Conservation (phyloP, 2,888 invertebrate genomes). For the Melikaiella ostensackeni region DNA sequence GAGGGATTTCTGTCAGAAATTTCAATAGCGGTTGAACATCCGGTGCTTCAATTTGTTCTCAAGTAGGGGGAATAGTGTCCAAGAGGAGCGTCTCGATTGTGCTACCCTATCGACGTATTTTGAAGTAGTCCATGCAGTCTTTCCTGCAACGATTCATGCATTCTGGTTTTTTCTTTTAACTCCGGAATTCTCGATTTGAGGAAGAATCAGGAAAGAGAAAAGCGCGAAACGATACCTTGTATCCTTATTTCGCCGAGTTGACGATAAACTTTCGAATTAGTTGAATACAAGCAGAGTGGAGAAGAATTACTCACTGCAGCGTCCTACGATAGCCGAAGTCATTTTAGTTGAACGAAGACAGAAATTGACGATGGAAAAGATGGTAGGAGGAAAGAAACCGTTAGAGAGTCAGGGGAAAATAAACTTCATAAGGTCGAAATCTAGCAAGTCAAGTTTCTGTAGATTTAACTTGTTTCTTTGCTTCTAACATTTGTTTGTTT, state of each 20-base stretch:
- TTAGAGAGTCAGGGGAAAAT: constrained; percentile 42
- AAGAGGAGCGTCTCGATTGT: constrained; percentile 19
- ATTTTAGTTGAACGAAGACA: constrained; percentile 44
- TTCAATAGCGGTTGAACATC: background rate
- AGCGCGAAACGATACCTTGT: constrained; percentile 45
- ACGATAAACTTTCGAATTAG: constrained; percentile 74
- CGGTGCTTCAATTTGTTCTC: constrained; percentile 6
- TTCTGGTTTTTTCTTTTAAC: constrained; percentile 13
- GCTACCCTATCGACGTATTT: background rate
- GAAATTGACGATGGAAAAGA: constrained; percentile 40
- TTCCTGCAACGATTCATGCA: constrained; percentile 25
- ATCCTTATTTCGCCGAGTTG: constrained; percentile 66
- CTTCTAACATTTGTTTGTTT: background rate
- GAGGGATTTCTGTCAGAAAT: constrained; percentile 8
- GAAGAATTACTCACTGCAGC: constrained; percentile 60
- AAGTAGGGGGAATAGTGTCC: constrained; percentile 1
- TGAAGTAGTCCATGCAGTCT: constrained; percentile 42
- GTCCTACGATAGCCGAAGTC: constrained; percentile 32
- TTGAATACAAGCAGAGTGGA: constrained; percentile 71
- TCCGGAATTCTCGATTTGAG: constrained; percentile 30
- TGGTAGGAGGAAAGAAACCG: constrained; percentile 47
- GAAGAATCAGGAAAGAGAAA: constrained; percentile 48
- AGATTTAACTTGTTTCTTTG: background rate
- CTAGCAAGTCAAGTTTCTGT: background rate
- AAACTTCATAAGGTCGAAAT: background rate